phyloP scores from a whole-genome alignment of 2,888 invertebrate species.

The Melanostoma mellinum region DNA sequence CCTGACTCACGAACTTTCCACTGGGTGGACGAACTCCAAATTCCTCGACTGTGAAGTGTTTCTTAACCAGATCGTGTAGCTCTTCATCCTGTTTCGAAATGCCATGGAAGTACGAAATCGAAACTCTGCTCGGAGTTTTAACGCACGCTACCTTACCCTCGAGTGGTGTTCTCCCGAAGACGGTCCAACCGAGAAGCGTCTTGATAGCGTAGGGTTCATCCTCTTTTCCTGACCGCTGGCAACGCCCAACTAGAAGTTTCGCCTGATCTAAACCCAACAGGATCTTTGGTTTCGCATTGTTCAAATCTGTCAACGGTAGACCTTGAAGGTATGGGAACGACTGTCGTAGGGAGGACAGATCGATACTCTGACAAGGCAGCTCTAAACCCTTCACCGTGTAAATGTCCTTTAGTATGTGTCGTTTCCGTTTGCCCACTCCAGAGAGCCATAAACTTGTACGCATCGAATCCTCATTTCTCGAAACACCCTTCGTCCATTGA shows the following conservation, averaged over 20 bases:
- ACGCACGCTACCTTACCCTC: not conserved
- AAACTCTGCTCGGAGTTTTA: not conserved
- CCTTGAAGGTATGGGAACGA: conserved; percentile 3
- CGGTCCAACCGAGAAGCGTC: conserved; percentile 37
- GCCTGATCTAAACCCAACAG: conserved; percentile 31
- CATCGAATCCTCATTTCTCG: conserved; percentile 11
- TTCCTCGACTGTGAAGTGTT: too few relatives aligned
- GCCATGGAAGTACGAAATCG: conserved; percentile 8
- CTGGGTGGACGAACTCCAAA: too few relatives aligned
- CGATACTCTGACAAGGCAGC: conserved; percentile 11
- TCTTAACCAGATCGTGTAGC: too few relatives aligned
- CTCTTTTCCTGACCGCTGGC: not conserved
- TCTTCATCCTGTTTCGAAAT: conserved; percentile 26
- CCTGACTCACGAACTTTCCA: too few relatives aligned
- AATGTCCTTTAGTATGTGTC: conserved; percentile 5
- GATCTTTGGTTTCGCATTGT: conserved; percentile 16
- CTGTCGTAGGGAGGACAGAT: not conserved
- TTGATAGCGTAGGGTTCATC: conserved; percentile 28
- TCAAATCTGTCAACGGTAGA: not conserved
- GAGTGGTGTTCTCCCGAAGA: conserved; percentile 10
- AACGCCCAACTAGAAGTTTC: conserved; percentile 11
- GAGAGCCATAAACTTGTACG: conserved; percentile 3
- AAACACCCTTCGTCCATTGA: conserved; percentile 36
- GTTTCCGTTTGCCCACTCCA: conserved; percentile 3
- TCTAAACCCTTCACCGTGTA: conserved; percentile 25